Evolutionary conservation across 2,888 invertebrate species (phyloP).

Genomic region (Trachelus tabidus): DNA sequence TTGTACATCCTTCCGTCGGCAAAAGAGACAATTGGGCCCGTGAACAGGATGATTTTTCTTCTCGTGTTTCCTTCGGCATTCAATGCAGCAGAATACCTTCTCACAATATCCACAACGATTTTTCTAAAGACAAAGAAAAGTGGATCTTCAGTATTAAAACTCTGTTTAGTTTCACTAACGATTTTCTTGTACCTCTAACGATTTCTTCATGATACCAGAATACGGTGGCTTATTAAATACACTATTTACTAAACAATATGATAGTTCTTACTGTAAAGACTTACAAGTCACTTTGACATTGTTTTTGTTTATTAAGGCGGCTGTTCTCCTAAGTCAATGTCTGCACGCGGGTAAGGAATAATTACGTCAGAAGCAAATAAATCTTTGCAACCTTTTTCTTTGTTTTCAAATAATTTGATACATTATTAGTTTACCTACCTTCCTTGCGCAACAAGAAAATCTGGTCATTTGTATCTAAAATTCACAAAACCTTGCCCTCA

Average conservation of each 20-base stretch:
- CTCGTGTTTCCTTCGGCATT: conserved; percentile 50
- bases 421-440: too few species aligned
- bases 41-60: conserved; percentile 43
- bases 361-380: too few species aligned
- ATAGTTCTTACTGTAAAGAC: neutral
- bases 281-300: neutral
- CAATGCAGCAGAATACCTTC: conserved; percentile 52
- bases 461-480: too few species aligned
- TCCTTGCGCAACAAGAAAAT: too few species aligned
- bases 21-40: conserved; percentile 47
- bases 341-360: too few species aligned
- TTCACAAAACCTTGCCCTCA: too few species aligned
- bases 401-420: too few species aligned
- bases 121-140: conserved; percentile 25
- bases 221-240: neutral
- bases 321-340: too few species aligned
- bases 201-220: neutral
- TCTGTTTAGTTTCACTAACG: neutral
- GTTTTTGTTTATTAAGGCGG: neutral
- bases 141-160: neutral
- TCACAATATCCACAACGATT: conserved; percentile 50
- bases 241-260: neutral
- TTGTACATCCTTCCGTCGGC: conserved; percentile 40
- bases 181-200: neutral
- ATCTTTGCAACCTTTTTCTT: too few species aligned